Percentiles rank a stretch among this genome's conserved stretches.
Evolutionary conservation across 2,113 vertebrate species (phyloP).

Genomic region (Amphiprion percula): DNA sequence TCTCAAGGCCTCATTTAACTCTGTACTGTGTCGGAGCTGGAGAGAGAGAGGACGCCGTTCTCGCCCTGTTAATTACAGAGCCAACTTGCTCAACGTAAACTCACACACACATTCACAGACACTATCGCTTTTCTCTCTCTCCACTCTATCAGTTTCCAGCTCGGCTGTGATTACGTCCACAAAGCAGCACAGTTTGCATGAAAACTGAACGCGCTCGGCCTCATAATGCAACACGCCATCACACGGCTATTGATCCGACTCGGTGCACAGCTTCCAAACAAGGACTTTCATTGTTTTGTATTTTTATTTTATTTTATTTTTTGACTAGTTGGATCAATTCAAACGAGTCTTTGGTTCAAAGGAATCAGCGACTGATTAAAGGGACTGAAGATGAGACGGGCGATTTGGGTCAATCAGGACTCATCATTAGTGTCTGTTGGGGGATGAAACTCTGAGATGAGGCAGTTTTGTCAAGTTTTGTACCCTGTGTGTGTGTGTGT

Average conservation of each 20-base stretch:
- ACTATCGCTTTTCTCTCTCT: conserved; percentile 3
- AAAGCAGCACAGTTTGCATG: conserved; percentile 39
- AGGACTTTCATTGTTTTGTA: conserved; percentile 39
- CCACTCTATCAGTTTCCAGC: conserved; percentile 15
- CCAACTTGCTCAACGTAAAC: background rate
- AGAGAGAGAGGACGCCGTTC: conserved; percentile 36
- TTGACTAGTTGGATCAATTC: conserved; percentile 21
- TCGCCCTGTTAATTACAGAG: conserved; percentile 57
- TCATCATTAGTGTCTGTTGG: conserved; percentile 39
- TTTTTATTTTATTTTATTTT: conserved; percentile 27
- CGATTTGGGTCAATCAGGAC: conserved; percentile 39
- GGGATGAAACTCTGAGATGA: conserved; percentile 8
- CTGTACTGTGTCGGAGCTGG: conserved; percentile 32
- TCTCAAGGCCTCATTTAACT: conserved; percentile 67
- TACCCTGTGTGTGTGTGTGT: background rate
- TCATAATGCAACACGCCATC: conserved; percentile 35
- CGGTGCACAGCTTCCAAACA: conserved; percentile 28
- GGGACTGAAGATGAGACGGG: conserved; percentile 36
- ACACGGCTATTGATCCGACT: conserved; percentile 48
- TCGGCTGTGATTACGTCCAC: conserved; percentile 33
- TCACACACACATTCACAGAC: background rate
- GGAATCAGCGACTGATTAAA: conserved; percentile 59
- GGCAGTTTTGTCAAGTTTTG: background rate
- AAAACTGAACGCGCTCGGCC: conserved; percentile 31
- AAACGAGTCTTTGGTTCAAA: conserved; percentile 51